Percentiles rank a stretch among this genome's conserved stretches.
These are phyloP conservation scores for Ophiodon elongatus DNA, from an alignment of 2,113 vertebrate species.

Conservation along the genomic window DNA sequence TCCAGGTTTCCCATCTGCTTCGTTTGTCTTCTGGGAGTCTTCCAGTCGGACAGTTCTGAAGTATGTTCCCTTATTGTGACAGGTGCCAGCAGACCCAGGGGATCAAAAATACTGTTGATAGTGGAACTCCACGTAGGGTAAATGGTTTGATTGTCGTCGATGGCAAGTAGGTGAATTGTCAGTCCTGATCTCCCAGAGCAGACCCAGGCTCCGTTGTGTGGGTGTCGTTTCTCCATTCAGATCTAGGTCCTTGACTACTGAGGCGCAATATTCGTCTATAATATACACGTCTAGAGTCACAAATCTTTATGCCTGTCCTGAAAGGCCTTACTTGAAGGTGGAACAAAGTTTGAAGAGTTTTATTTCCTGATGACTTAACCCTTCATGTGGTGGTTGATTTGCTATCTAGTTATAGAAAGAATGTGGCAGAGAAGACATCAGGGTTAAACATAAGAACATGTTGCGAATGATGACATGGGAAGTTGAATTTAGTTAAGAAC, in stretches of 20 bases:
- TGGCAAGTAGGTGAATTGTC: slow-evolving; percentile 1
- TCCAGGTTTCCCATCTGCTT: neutral
- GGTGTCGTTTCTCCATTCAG: no score
- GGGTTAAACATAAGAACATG: neutral
- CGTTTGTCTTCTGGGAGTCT: no score
- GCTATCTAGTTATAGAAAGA: neutral
- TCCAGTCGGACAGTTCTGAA: no score
- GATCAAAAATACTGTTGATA: slow-evolving; percentile 18
- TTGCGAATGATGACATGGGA: neutral
- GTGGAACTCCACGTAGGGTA: neutral
- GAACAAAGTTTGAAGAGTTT: no score
- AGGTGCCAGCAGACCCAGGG: neutral
- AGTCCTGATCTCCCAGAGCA: neutral
- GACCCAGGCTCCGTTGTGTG: neutral
- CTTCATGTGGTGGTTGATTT: neutral
- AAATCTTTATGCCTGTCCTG: no score
- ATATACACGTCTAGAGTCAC: no score
- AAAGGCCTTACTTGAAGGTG: no score
- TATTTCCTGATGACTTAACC: neutral
- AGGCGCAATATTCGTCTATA: slow-evolving; percentile 13
- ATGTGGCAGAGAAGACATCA: neutral
- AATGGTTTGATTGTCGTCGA: neutral
- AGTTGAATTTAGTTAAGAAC: neutral
- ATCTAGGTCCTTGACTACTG: neutral
- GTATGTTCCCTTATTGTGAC: no score